Base-by-base conservation (phyloP, 2,888 invertebrate species). In the Netelia fuscicornis region DNA sequence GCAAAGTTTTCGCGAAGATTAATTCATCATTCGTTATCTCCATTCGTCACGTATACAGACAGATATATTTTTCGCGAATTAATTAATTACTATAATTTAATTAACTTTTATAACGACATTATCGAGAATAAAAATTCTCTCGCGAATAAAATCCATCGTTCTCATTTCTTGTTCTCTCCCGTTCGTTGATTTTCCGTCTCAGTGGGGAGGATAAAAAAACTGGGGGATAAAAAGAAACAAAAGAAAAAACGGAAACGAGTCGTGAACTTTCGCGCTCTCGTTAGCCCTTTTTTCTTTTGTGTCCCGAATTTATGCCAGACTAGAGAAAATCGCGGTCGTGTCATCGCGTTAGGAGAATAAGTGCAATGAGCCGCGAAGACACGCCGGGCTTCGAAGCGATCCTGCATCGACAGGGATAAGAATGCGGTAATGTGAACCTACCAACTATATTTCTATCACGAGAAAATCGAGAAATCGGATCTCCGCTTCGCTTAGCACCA, bases 331-430 rank as follows among this genome's bases (percentile, higher is more conserved):
- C 75, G 82, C 71, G 87, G 77, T 71, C 83, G 72, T 72, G 85
- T 78, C 76, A 58, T 79, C 72, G 58, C 83, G 72, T 83, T 79
- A 78, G 88, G 87, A 90, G 89, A 89, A 91, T 90, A 89, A 89
- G 88, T 86, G 89, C 90, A 89, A 91, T 85, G 90, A 89, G 88
- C 87, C 82, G 89, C 85, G 71, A n/a, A 56, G 9, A 17, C 56
- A 17, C 56, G 17, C 85, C 64, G 82, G 80, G 81, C 75, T 83
- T 75, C 70, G 83, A 86, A 54, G 75, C 87, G 86, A 85, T 77
- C 2, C 30, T 30, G 83, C 72, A 60, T 70, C 60, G 30, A 30
- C 30, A 3, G 3, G 30, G 30, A 30, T 30, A 3, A 30, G 30
- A 30, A 30, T 30, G 30, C 2, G 30, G 30, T 3, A 30, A 30